Percentiles rank a stretch among this genome's conserved stretches.
Evolutionary conservation across 1,140 invertebrate genomes (phyloP).

Genomic region (Bombus turneri): DNA sequence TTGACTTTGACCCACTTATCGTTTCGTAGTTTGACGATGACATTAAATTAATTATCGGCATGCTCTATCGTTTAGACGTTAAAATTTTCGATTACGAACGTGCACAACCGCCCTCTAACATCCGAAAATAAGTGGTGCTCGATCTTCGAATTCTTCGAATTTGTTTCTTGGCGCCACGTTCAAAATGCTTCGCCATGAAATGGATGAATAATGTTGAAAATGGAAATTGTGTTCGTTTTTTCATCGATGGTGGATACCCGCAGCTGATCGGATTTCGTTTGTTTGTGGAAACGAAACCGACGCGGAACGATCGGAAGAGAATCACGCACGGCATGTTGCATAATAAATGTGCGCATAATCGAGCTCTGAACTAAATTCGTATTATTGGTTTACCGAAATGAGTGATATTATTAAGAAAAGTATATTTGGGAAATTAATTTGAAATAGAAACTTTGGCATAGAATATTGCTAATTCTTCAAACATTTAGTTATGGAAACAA

Average conservation of each 20-base stretch:
- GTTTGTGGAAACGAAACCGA: slow-evolving; percentile 14
- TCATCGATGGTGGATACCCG: slow-evolving; percentile 38
- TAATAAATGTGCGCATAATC: slow-evolving; percentile 25
- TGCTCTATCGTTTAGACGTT: slow-evolving; percentile 50
- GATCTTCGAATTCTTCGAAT: not conserved
- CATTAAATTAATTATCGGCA: slow-evolving; percentile 58
- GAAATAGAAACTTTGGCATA: not conserved
- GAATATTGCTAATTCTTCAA: not conserved
- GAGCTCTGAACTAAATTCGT: not conserved
- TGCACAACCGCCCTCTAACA: slow-evolving; percentile 23
- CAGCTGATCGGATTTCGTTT: slow-evolving; percentile 54
- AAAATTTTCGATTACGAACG: slow-evolving; percentile 34
- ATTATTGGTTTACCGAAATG: too few species aligned
- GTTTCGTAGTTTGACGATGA: slow-evolving; percentile 1
- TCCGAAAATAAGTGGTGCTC: slow-evolving; percentile 40
- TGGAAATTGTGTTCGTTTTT: slow-evolving; percentile 38
- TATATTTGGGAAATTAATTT: not conserved
- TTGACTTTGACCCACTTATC: slow-evolving; percentile 54
- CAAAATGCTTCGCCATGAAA: not conserved
- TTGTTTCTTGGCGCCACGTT: not conserved
- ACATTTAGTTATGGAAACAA: not conserved
- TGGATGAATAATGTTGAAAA: too few species aligned
- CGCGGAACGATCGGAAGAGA: not conserved
- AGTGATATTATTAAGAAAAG: too few species aligned
- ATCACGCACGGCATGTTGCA: slow-evolving; percentile 5